Base-by-base conservation (phyloP, 2,888 invertebrate species). In the Yponomeuta sedellus region DNA sequence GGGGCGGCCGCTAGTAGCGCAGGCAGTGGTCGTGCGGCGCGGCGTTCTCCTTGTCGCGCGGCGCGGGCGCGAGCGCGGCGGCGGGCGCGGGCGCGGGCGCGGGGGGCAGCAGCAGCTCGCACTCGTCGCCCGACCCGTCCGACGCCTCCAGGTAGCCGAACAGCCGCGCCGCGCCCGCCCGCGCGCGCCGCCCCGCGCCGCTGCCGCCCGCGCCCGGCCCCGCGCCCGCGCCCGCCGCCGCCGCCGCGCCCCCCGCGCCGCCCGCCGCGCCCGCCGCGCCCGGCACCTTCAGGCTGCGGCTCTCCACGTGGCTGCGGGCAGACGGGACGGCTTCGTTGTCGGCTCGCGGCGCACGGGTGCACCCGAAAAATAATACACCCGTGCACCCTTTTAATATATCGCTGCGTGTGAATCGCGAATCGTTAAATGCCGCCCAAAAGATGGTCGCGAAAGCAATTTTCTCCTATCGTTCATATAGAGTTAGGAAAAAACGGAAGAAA, bases 81-180 rank as follows among this genome's bases (percentile, higher is more conserved):
- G 10, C 22, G 39, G 62, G 34, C 11, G 12, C 39, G 64, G 44
- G 10, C 19, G 19, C 64, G 75, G 80, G 81, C 66, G 75, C 71
- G 63, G 75, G 73, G 72, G 77, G 71, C 71, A 81, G 71, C 70
- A 80, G 76, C 72, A 81, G 70, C 73, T 86, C 88, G 83, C 83
- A 89, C 79, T 88, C 88, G 80, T 88, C 82, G 78, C 93, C 94
- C 67, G 94, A 94, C 74, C 94, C 94, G 87, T 95, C 95, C 72
- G 92, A 93, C 70, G 95, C 95, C 86, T 94, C 95, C 92, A 94
- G 92, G 91, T 94, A 95, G 76, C 93, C 94, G 88, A 95, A 95
- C 66, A 95, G 91, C 68, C 94, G 90, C 72, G 94, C 94, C 67
- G 94, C 94, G 70, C 94, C 94, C 75, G 80, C 84, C 72, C 67